These are phyloP conservation scores for Chouioia cunea DNA, from an alignment of 2,888 invertebrate genomes.

Conservation along the genomic window DNA sequence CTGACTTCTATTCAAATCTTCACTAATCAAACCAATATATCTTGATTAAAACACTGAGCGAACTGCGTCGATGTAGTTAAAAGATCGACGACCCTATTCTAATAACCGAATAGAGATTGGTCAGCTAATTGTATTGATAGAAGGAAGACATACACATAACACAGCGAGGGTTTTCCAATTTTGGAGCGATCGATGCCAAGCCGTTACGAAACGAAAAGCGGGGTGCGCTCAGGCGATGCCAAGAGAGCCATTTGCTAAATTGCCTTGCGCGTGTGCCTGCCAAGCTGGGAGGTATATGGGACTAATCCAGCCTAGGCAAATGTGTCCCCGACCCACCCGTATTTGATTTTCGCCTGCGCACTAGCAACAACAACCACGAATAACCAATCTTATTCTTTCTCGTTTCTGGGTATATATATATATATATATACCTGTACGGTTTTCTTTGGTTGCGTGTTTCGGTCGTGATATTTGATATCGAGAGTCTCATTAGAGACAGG, in stretches of 20 bases:
- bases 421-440: too few relatives aligned
- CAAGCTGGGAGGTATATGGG: background rate
- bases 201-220: conserved; percentile 25
- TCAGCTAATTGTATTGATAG: conserved; percentile 19
- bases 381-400: background rate
- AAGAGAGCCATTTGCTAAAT: conserved; percentile 34
- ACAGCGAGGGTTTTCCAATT: conserved; percentile 29
- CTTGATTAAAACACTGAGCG: conserved; percentile 28
- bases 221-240: background rate
- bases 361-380: too few relatives aligned
- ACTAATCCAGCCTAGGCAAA: conserved; percentile 28
- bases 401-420: too few relatives aligned
- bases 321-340: conserved; percentile 7
- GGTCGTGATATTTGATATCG: too few relatives aligned
- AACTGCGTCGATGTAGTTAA: too few relatives aligned
- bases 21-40: background rate
- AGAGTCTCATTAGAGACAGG: too few relatives aligned
- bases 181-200: conserved; percentile 37
- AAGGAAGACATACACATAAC: background rate
- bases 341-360: background rate
- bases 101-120: conserved; percentile 14
- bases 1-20: too few relatives aligned
- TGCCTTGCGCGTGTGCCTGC: conserved; percentile 23
- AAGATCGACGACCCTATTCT: conserved; percentile 13
- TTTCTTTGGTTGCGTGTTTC: too few relatives aligned